Evolutionary conservation across 2,113 vertebrate species (phyloP), one percentile per base, ranked within the genome.

Genomic region (Solea senegalensis): DNA sequence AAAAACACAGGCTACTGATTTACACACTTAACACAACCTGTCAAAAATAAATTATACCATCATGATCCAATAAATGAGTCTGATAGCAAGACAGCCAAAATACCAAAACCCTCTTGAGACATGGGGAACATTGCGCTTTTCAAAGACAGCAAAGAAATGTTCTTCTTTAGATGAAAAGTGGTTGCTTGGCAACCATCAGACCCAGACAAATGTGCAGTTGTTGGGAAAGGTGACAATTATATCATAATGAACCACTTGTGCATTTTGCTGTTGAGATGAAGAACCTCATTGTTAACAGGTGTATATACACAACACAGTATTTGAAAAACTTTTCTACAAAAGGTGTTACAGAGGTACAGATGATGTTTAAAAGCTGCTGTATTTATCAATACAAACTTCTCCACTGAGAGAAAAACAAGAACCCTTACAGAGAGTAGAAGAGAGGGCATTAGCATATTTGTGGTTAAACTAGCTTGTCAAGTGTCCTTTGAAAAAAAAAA

Each of bases 181-280:
- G 81, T 87, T 84, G 75, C 89, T 73, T 80, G 80, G 82, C 82
- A 91, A 90, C 88, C 61, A 62, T 27, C 49, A 74, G 60, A 76
- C 69, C 57, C 60, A 43, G 7, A 28, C 56, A 45, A 59, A 46
- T 76, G 11, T 46, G 2, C n/a, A 65, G 45, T 63, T 61, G 44
- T 61, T 5, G 13, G 26, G 48, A 21, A 55, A 51, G 65, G 63
- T 59, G 74, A 34, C 55, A 49, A 41, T 66, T 40, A 51, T 39
- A 48, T 46, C 40, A 15, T 13, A 60, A 21, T 8, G 39, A 8
- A 82, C 34, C 3, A 34, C 5, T 34, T 34, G 34, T 3, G 4
- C 8, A 56, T 21, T 39, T 65, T 21, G 61, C 45, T 6, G 11
- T 15, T 28, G n/a, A 66, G 16, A 66, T 34, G 39, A 28, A 57